Conservation (phyloP, 2,113 vertebrate species). For the Chaetodon auriga region DNA sequence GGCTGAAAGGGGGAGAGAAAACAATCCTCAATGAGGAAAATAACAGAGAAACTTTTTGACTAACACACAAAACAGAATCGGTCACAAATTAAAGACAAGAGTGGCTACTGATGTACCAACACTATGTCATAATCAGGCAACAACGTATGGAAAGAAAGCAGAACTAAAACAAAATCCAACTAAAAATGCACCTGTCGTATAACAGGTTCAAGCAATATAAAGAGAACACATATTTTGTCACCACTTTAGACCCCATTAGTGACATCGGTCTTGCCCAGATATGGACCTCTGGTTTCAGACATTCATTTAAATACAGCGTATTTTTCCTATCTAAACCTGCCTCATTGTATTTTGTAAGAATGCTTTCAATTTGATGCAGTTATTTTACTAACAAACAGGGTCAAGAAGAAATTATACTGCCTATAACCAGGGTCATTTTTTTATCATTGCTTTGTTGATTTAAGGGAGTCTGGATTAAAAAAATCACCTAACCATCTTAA, state of each 20-base stretch:
- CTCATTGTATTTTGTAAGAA: not conserved
- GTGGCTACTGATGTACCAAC: not conserved
- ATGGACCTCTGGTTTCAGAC: not conserved
- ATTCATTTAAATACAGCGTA: not conserved
- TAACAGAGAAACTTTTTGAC: not conserved
- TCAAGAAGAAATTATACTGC: not conserved
- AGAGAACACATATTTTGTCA: not conserved
- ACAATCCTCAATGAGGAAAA: conserved; percentile 52
- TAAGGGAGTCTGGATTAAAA: not conserved
- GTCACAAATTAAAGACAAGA: conserved; percentile 22
- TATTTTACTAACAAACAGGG: not conserved
- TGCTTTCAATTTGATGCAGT: not conserved
- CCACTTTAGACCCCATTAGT: conserved; percentile 34
- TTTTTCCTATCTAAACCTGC: not conserved
- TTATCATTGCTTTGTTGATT: not conserved
- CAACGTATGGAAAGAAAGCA: conserved; percentile 34
- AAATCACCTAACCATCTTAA: not conserved
- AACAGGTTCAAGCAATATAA: conserved; percentile 21
- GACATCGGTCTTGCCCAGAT: conserved; percentile 63
- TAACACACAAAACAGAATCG: conserved; percentile 7
- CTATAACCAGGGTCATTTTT: not conserved
- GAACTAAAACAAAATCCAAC: conserved; percentile 34
- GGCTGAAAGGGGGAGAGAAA: conserved; percentile 89
- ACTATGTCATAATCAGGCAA: conserved; percentile 46
- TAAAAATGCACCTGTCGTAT: conserved; percentile 21